Conservation (phyloP, 2,113 vertebrate species). For the Microcebus lehilahytsara region DNA sequence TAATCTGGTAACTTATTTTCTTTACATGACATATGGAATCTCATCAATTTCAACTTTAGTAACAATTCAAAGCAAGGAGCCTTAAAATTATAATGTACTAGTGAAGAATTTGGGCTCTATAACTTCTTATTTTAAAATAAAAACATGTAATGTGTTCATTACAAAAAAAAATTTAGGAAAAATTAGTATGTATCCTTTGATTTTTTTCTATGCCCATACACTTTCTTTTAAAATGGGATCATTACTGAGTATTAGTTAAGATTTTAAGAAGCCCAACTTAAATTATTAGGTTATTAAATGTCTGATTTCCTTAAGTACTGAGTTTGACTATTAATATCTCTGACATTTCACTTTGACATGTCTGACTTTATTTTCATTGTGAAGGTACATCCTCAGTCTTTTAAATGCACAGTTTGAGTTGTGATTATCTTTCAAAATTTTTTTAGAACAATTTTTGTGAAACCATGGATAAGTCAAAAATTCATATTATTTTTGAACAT, state of each 20-base stretch:
- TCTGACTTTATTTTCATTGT: too few species aligned
- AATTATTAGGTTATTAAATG: background rate
- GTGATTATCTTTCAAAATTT: too few species aligned
- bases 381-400: too few species aligned
- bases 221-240: background rate
- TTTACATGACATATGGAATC: background rate
- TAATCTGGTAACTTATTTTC: background rate
- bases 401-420: too few species aligned
- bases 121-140: background rate
- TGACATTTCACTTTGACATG: too few species aligned
- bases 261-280: background rate
- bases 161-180: background rate
- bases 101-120: background rate
- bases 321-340: too few species aligned
- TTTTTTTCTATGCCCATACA: background rate
- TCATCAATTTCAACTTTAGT: slow-evolving; percentile 15
- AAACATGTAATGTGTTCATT: background rate
- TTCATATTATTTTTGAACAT: too few species aligned
- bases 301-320: too few species aligned
- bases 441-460: too few species aligned
- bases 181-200: background rate
- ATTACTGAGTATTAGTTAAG: background rate
- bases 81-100: background rate
- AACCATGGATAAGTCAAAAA: too few species aligned
- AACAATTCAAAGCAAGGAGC: slow-evolving; percentile 36